Conservation (phyloP, 2,888 invertebrate species). For the Eupithecia inturbata region DNA sequence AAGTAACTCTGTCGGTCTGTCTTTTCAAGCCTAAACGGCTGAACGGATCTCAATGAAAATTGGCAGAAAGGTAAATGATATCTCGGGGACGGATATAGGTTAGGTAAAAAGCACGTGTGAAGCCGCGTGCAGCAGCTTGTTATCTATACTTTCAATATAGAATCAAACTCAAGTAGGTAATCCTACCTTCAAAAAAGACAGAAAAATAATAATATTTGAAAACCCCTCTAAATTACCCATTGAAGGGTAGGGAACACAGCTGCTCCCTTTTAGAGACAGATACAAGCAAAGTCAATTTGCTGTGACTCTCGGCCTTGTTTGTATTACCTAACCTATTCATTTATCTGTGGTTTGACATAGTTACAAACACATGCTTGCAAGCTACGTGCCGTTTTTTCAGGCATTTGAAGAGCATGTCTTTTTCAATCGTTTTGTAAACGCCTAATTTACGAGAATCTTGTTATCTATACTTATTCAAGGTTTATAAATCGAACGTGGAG, state of each 20-base stretch:
- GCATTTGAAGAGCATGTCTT: neutral
- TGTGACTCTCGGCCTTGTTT: conserved; percentile 39
- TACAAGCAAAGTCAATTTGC: conserved; percentile 70
- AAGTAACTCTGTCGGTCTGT: no score
- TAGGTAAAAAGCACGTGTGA: no score
- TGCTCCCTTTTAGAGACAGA: conserved; percentile 25
- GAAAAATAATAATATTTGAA: conserved; percentile 7
- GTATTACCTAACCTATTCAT: neutral
- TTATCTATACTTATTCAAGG: no score
- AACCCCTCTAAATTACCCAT: neutral
- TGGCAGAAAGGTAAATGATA: no score
- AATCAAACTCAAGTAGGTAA: no score
- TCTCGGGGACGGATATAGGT: no score
- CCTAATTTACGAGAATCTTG: no score
- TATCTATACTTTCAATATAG: no score
- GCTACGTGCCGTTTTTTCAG: conserved; percentile 59
- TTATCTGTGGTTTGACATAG: conserved; percentile 42
- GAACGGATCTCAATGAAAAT: no score
- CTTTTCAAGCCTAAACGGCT: no score
- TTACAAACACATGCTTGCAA: conserved; percentile 53
- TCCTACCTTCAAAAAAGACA: no score
- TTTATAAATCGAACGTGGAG: neutral
- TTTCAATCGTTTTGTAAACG: neutral
- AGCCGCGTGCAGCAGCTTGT: no score
- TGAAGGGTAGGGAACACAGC: conserved; percentile 27